Evolutionary conservation across 2,113 vertebrate genomes (phyloP), one percentile per base, ranked within the genome.

Genomic region (Chloebia gouldiae): DNA sequence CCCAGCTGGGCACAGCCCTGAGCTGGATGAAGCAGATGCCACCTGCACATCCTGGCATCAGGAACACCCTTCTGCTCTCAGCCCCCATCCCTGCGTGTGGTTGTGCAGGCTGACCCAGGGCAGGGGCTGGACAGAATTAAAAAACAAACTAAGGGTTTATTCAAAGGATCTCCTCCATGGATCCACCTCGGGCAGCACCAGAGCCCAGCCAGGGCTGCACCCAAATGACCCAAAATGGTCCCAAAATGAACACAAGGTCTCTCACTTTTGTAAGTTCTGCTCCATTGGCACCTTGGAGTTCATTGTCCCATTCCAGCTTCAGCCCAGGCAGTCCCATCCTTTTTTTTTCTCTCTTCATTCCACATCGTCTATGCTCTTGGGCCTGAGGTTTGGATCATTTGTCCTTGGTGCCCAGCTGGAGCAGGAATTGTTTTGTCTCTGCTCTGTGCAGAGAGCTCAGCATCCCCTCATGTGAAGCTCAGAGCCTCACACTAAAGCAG

Each of bases 21-120:
- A 0, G 3, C 28, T 54, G 6, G 31, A 4, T 2, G 0, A 3
- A 9, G 23, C 37, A 64, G 11, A 7, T 2, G 10, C 17, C 9
- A 2, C 50, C 53, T 6, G 27, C 25, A 39, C 6, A 4, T 16
- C 53, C 31, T 0, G 1, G 24, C 6, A 8, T 5, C 9, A 0
- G 1, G 4, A n/a, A 7, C 3, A 5, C 35, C 61, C 33, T 40
- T 20, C 57, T 51, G 33, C 5, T 7, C 15, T 7, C 51, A 20
- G 31, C 7, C 28, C 73, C 17, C 5, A 1, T 0, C 1, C 3
- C 7, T 44, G 4, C 1, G 1, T 2, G 15, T 30, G 30, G 20
- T 1, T 1, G 4, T 7, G n/a, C 3, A 24, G 56, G 56, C 22
- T 59, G 56, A 11, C 2, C n/a, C 16, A 7, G 7, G 11, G 2